These are phyloP conservation scores for Holacanthella duospinosa DNA, from an alignment of 2,888 invertebrate genomes.

Conservation along the genomic window DNA sequence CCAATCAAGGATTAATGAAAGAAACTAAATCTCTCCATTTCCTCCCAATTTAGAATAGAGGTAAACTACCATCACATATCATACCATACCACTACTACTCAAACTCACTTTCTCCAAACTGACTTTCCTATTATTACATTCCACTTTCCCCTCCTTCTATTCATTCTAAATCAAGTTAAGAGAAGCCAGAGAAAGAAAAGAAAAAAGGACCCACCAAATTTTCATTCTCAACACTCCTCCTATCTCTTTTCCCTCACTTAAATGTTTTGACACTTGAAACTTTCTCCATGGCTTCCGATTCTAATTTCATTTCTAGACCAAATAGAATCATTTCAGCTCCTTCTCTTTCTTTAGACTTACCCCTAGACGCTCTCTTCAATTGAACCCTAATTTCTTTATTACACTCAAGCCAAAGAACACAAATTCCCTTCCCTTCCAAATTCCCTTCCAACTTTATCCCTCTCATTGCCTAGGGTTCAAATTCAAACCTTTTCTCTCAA, in stretches of 20 bases:
- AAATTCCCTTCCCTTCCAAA: neutral
- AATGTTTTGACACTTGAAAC: conserved; percentile 1
- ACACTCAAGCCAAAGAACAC: neutral
- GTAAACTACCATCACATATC: neutral
- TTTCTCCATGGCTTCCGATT: neutral
- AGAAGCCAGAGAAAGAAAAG: neutral
- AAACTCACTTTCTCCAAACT: neutral
- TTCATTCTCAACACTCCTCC: neutral
- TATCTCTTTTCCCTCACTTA: neutral
- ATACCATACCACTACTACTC: too few species aligned
- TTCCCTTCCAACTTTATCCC: neutral
- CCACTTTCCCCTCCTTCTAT: neutral
- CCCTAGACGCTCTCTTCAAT: neutral
- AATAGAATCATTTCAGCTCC: neutral
- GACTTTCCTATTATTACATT: conserved; percentile 1
- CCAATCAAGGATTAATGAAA: conserved; percentile 16
- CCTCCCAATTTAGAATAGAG: neutral
- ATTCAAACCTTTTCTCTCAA: neutral
- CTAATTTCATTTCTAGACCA: neutral
- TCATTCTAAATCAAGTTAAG: neutral
- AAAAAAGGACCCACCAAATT: neutral
- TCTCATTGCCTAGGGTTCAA: neutral
- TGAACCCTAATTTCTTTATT: neutral
- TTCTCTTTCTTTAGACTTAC: neutral
- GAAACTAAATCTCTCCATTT: conserved; percentile 9